phyloP scores from a whole-genome alignment of 2,888 invertebrate genomes.

The Leptinotarsa juncta region DNA sequence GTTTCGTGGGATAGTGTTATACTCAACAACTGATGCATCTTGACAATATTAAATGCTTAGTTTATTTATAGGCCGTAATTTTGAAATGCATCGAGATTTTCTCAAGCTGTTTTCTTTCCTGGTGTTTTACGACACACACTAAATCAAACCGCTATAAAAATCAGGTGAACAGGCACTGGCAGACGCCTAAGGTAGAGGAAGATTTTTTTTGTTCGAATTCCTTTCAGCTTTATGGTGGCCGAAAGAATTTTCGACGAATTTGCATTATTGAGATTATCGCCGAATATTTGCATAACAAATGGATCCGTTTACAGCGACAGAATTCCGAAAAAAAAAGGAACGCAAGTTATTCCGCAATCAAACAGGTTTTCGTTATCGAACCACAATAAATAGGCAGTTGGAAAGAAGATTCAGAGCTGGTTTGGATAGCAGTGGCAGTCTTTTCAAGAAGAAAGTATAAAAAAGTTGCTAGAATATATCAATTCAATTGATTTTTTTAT shows the following conservation, averaged over 20 bases:
- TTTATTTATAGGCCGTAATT: neutral
- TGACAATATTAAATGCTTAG: neutral
- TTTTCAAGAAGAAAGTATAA: neutral
- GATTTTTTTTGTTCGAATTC: neutral
- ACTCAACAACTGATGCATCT: neutral
- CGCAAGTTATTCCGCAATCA: conserved; percentile 1
- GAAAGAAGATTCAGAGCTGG: neutral
- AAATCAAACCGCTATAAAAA: conserved; percentile 10
- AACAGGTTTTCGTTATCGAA: neutral
- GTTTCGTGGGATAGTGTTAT: neutral
- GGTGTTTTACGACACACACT: neutral
- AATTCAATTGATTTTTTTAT: no score
- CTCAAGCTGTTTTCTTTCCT: neutral
- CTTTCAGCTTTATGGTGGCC: neutral
- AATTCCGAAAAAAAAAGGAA: conserved; percentile 13
- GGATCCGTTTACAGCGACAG: conserved; percentile 20
- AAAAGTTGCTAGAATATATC: no score
- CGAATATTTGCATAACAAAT: conserved; percentile 4
- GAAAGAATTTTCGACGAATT: neutral
- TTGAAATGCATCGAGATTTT: neutral
- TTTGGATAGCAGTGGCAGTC: neutral
- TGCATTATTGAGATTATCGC: conserved; percentile 12
- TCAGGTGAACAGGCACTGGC: conserved; percentile 8
- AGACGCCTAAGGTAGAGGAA: neutral
- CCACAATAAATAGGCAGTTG: neutral